Conservation (phyloP, 1,140 invertebrate species). For the Eumaeus atala region DNA sequence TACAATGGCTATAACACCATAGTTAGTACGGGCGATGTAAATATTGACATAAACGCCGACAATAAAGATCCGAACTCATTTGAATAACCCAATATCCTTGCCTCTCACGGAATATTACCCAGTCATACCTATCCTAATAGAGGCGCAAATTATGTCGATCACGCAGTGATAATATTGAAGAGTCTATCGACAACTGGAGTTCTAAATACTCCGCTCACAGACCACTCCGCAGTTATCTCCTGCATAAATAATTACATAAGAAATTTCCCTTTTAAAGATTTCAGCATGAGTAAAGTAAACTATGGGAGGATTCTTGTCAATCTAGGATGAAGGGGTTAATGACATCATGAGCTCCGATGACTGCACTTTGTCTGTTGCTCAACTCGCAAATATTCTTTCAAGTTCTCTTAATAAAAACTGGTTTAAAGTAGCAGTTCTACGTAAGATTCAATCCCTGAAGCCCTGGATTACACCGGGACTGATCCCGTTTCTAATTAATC, state of each 20-base stretch:
- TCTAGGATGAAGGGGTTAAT: not conserved
- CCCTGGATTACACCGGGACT: constrained; percentile 31
- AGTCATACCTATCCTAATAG: constrained; percentile 16
- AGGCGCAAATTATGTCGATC: constrained; percentile 20
- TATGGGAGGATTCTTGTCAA: not conserved
- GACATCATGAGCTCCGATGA: constrained; percentile 7
- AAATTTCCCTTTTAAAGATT: not conserved
- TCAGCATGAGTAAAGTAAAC: constrained; percentile 1
- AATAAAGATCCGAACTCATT: constrained; percentile 13
- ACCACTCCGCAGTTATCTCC: constrained; percentile 8
- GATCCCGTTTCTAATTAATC: constrained; percentile 24
- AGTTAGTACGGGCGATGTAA: constrained; percentile 20
- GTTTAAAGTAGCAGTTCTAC: not conserved
- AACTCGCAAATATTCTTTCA: constrained; percentile 1
- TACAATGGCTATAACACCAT: constrained; percentile 20
- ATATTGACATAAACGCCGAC: constrained; percentile 28
- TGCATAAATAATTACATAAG: not conserved
- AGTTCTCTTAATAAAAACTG: not conserved
- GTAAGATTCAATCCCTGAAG: constrained; percentile 16
- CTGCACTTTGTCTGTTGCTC: constrained; percentile 3
- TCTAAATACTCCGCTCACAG: constrained; percentile 12
- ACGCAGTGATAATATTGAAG: constrained; percentile 21
- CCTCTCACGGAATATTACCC: constrained; percentile 17
- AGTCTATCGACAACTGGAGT: no score
- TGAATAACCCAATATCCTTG: constrained; percentile 18